These are phyloP conservation scores for Fulmarus glacialis DNA, from an alignment of 2,113 vertebrate genomes.

Conservation along the genomic window DNA sequence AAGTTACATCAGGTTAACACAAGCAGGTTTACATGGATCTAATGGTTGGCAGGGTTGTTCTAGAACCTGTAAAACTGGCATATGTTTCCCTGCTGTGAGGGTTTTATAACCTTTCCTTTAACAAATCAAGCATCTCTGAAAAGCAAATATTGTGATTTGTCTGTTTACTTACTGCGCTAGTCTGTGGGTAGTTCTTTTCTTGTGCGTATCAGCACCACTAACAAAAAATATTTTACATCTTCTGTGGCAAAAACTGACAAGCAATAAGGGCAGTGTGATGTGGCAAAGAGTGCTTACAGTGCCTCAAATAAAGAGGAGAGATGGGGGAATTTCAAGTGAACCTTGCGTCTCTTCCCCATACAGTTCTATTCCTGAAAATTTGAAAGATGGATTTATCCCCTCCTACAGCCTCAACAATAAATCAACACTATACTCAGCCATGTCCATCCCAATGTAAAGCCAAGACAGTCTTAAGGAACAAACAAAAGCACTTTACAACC, in stretches of 20 bases:
- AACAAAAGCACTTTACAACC: neutral
- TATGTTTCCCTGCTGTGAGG: neutral
- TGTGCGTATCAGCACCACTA: neutral
- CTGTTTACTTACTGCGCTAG: neutral
- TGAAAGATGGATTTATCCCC: neutral
- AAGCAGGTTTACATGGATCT: neutral
- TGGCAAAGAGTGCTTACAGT: neutral
- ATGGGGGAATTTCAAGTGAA: neutral
- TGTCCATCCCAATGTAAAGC: neutral
- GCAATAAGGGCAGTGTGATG: neutral
- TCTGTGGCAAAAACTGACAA: neutral
- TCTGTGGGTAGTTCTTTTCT: neutral
- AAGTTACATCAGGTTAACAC: neutral
- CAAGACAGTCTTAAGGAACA: neutral
- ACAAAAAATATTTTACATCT: neutral
- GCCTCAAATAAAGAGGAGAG: neutral
- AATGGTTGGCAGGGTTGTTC: neutral
- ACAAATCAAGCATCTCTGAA: neutral
- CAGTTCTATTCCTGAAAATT: neutral
- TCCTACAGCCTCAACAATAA: neutral
- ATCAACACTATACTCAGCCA: neutral
- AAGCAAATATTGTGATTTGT: neutral
- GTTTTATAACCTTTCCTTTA: neutral
- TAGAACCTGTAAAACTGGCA: neutral
- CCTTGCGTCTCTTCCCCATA: neutral